Evolutionary conservation across 1,140 invertebrate genomes (phyloP), one percentile per base, ranked within the genome.

Genomic region (Mesaphorura yosii): DNA sequence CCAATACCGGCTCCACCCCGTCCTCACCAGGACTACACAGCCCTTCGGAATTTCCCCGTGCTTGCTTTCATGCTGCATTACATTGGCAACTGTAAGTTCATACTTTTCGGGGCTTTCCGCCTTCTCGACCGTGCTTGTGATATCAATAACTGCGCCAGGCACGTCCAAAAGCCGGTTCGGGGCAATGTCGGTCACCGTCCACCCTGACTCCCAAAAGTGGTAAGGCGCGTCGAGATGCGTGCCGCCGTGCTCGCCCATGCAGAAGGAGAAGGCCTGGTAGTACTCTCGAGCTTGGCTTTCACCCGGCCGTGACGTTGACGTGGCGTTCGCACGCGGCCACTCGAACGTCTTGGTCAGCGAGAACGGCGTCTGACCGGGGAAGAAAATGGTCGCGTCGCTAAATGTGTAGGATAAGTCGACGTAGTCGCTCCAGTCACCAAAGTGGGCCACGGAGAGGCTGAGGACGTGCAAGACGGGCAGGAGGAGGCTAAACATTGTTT

Each of bases 181-280:
- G 4, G 48, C 39, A 41, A 58, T 54, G 25, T 53, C 40, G 23
- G 40, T 29, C 41, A 58, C 20, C 20, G 39, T 54, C 51, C 52
- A 46, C 31, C 51, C 52, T 25, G 37, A 22, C 41, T 51, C 40
- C 10, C 41, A 44, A 15, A 29, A 47, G 22, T 54, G 51, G 41
- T 58, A 58, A 2, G 57, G 57, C 0, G 57, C 37, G 23, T 58
- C 57, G 3, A 58, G 39, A 28, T 58, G 57, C 0, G 57, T 82
- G 1, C 79, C 78, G 4, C 71, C 72, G 64, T 82, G 80, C 58
- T 81, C 79, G 4, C 26, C 51, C 51, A 53, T 46, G 29, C 51
- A 53, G 47, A 46, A 53, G 20, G 41, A 34, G 23, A 28, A 53
- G 4, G 51, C n/a, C n/a, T n/a, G n/a, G n/a, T n/a, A n/a, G n/a